Base-by-base conservation (phyloP, 2,113 vertebrate species). In the Phrynosoma blainvillii region DNA sequence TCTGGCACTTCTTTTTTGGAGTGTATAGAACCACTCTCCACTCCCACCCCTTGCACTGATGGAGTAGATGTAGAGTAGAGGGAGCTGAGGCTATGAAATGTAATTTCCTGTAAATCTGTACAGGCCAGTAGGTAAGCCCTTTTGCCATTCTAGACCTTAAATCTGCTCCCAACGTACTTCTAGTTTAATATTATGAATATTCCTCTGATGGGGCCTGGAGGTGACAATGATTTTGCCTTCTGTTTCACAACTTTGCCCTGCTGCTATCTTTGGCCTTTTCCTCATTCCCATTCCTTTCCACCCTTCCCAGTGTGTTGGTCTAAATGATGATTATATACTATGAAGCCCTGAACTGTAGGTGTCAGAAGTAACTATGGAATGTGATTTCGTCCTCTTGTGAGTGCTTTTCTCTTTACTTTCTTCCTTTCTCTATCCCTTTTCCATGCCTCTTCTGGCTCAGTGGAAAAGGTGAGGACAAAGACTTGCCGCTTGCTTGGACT, bases 331-430 rank as follows among this genome's bases (percentile, higher is more conserved):
- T 91, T 94, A 90, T 95, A 92, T 95, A 92, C 93, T 95, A 92
- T 96, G 95, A 96, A 94, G 91, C 94, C 94, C 94, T 93, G 91
- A 95, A 30, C 91, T 96, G 85, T 97, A 96, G 95, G 94, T 97
- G 96, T 97, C 96, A 96, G 93, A 94, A 96, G 96, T 98, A 96
- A 98, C 96, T 97, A 96, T 98, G 97, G 95, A 97, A 96, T 97
- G 97, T 98, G 96, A 96, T 97, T 84, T 97, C 95, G 96, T 97
- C 92, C 94, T 97, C 96, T 88, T 96, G 96, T 97, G 96, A 96
- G 96, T 95, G 96, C 96, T 97, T 95, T 91, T 81, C 95, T 93
- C 78, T 92, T 74, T 84, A 91, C 87, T 94, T 92, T 66, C 92
- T 94, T 92, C 90, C 94, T 94, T 94, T 94, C 4, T 92, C 94